Evolutionary conservation across 2,888 invertebrate genomes (phyloP).

Genomic region (Elegia similella): DNA sequence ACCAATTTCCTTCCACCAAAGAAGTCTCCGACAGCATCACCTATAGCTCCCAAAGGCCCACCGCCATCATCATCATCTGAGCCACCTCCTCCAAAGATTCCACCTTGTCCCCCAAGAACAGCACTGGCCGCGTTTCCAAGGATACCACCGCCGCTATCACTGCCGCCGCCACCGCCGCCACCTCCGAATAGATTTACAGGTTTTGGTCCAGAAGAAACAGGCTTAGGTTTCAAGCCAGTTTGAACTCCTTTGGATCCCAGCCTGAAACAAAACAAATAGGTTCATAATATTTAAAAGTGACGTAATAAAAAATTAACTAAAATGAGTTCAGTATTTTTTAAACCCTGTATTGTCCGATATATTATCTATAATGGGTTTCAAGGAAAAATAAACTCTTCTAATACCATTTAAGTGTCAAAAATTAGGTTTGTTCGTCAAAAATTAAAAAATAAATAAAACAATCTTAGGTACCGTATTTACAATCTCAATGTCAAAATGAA

Average conservation of each 20-base stretch:
- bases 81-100: conserved; percentile 33
- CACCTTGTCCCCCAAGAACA: conserved; percentile 35
- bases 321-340: no score
- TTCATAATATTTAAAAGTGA: neutral
- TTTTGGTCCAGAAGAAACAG: conserved; percentile 61
- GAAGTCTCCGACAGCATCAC: conserved; percentile 66
- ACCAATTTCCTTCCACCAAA: conserved; percentile 48
- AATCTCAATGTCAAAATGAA: no score
- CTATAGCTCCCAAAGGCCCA: conserved; percentile 63
- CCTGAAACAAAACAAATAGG: conserved; percentile 41
- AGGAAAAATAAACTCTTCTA: no score
- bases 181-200: conserved; percentile 66
- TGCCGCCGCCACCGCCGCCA: conserved; percentile 43
- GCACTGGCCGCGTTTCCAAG: conserved; percentile 49
- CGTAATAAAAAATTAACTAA: no score
- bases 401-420: no score
- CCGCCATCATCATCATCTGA: conserved; percentile 41
- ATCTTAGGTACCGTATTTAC: no score
- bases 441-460: no score
- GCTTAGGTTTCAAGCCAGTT: conserved; percentile 72
- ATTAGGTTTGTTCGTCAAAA: no score
- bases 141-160: conserved; percentile 49
- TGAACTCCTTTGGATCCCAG: conserved; percentile 67
- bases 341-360: no score
- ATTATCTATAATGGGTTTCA: no score